These are phyloP conservation scores for Cistogaster globosa DNA, from an alignment of 2,888 invertebrate genomes.

Conservation along the genomic window DNA sequence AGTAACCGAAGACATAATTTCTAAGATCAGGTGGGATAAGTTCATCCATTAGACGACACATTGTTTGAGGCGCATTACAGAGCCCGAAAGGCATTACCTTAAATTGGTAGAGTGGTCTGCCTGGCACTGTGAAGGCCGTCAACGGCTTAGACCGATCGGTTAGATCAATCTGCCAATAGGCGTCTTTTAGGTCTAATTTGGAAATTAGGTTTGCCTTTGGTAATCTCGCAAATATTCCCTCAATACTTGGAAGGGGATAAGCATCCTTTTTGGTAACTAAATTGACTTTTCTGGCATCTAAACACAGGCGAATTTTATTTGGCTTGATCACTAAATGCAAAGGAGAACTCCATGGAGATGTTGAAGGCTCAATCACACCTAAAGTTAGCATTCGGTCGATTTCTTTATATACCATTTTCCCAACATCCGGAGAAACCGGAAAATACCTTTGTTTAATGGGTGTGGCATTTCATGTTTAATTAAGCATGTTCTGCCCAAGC, in stretches of 20 bases:
- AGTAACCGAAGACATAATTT: neutral
- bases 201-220: conserved; percentile 40
- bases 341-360: conserved; percentile 28
- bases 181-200: too few relatives aligned
- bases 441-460: conserved; percentile 68
- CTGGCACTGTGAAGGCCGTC: conserved; percentile 60
- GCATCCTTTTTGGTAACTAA: too few relatives aligned
- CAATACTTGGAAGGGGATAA: too few relatives aligned
- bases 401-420: conserved; percentile 69
- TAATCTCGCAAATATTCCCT: conserved; percentile 11
- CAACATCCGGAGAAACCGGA: conserved; percentile 61
- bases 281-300: too few relatives aligned
- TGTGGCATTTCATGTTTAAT: conserved; percentile 49
- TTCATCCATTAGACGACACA: conserved; percentile 62
- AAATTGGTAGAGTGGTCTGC: conserved; percentile 53
- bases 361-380: conserved; percentile 45
- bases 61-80: too few relatives aligned
- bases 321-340: too few relatives aligned
- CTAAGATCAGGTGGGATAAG: conserved; percentile 39
- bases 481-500: conserved; percentile 64
- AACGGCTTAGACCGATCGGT: conserved; percentile 29
- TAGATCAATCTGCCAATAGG: neutral
- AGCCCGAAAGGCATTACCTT: too few relatives aligned
- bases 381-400: conserved; percentile 76
- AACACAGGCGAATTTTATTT: too few relatives aligned